Conservation (phyloP, 2,113 vertebrate genomes). For the Ia io region DNA sequence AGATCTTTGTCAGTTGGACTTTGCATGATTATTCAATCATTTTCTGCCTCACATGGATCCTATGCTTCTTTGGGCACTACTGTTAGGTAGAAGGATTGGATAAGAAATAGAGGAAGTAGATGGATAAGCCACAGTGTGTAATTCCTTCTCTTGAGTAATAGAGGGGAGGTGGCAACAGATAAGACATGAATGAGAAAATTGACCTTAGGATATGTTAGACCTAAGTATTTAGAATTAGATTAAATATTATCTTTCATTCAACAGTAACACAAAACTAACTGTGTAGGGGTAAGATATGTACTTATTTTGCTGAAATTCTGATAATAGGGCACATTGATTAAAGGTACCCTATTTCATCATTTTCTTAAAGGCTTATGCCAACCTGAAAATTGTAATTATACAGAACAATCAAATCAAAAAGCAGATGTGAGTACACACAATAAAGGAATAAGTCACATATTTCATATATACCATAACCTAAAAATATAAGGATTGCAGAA, state of each 20-base stretch:
- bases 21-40: not conserved
- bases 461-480: not conserved
- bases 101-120: not conserved
- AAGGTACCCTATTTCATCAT: not conserved
- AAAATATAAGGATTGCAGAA: not conserved
- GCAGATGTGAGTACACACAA: not conserved
- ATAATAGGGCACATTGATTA: not conserved
- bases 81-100: not conserved
- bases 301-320: not conserved
- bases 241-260: not conserved
- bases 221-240: not conserved
- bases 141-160: not conserved
- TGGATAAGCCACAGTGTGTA: not conserved
- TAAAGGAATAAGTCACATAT: not conserved
- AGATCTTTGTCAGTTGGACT: not conserved
- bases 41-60: not conserved
- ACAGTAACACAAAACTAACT: not conserved
- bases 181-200: not conserved
- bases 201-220: not conserved
- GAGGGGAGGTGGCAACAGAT: not conserved
- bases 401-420: not conserved
- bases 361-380: not conserved
- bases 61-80: not conserved
- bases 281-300: not conserved
- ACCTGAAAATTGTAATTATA: not conserved